These are phyloP conservation scores for Hesperia comma DNA, from an alignment of 2,888 invertebrate genomes.

Conservation along the genomic window DNA sequence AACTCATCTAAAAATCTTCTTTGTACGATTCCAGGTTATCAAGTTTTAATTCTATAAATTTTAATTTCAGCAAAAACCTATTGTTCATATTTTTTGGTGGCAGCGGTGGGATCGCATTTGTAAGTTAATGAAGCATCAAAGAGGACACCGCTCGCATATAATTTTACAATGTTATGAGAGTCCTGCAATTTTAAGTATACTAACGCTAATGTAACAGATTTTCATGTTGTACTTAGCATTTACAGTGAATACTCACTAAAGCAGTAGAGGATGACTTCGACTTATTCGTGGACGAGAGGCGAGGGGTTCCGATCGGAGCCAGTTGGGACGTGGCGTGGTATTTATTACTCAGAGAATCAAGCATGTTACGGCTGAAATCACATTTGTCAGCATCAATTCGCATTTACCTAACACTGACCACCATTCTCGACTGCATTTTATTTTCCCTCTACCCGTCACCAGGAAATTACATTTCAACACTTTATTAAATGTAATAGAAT, in stretches of 20 bases:
- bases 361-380: slow-evolving; percentile 12
- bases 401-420: not conserved
- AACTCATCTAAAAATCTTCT: no score
- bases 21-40: no score
- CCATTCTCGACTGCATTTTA: not conserved
- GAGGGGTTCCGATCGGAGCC: not conserved
- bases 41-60: no score
- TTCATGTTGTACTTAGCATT: not conserved
- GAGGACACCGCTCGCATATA: no score
- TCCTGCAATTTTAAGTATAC: no score
- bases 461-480: no score
- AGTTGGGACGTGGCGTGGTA: not conserved
- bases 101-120: not conserved
- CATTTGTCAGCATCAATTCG: slow-evolving; percentile 10
- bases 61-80: no score
- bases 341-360: slow-evolving; percentile 11
- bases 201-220: no score
- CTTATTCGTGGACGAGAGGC: not conserved
- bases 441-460: not conserved
- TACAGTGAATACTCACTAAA: not conserved
- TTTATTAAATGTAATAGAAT: no score
- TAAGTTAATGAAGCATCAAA: not conserved
- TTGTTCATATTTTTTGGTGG: not conserved
- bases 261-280: not conserved
- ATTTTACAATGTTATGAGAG: no score